phyloP scores from a whole-genome alignment of 2,113 vertebrate species.

The Gobiocypris rarus region DNA sequence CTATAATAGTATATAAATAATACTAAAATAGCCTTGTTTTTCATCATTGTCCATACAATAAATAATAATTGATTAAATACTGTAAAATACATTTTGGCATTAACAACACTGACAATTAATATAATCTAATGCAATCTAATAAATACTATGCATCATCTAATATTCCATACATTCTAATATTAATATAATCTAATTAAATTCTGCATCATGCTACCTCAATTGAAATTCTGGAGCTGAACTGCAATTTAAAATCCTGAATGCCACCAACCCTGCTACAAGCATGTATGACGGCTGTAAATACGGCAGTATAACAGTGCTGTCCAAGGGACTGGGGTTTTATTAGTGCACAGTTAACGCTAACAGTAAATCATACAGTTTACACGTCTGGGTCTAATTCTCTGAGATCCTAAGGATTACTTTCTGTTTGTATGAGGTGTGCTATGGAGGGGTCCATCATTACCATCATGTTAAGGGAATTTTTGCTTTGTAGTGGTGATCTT shows the following conservation, averaged over 20 bases:
- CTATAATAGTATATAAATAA: neutral
- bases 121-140: neutral
- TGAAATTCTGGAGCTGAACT: neutral
- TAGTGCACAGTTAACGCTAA: conserved; percentile 17
- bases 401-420: neutral
- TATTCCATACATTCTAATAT: neutral
- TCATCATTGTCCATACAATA: neutral
- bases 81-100: neutral
- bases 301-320: neutral
- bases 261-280: neutral
- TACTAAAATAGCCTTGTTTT: neutral
- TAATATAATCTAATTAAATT: neutral
- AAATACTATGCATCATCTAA: neutral
- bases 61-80: neutral
- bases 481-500: neutral
- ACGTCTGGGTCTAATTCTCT: conserved; percentile 26
- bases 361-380: conserved; percentile 20
- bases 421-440: neutral
- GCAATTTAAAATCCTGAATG: neutral
- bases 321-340: neutral
- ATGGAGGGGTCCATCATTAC: neutral
- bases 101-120: neutral
- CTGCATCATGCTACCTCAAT: neutral
- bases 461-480: neutral
- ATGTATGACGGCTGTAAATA: neutral